Conservation (phyloP, 1,140 invertebrate species). For the Episyrphus balteatus region DNA sequence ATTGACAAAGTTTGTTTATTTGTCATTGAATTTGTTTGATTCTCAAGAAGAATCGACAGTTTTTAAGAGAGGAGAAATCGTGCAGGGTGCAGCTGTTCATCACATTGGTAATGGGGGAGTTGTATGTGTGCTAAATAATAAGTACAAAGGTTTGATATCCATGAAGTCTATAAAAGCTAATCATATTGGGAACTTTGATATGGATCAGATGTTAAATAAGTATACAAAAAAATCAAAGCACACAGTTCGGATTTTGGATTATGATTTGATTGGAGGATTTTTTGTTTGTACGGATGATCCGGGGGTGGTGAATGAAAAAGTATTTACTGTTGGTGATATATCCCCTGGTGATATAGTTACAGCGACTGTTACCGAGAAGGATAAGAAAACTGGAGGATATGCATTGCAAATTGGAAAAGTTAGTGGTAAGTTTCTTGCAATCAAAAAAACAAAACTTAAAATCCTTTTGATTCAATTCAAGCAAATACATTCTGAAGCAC, state of each 20-base stretch:
- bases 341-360: conserved; percentile 41
- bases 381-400: conserved; percentile 30
- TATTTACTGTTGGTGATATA: conserved; percentile 40
- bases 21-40: conserved; percentile 36
- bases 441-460: not conserved
- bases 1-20: conserved; percentile 51
- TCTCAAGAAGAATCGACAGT: conserved; percentile 9
- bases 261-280: conserved; percentile 43
- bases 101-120: conserved; percentile 41
- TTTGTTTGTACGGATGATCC: conserved; percentile 49
- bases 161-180: conserved; percentile 39
- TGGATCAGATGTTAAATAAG: conserved; percentile 32
- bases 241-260: conserved; percentile 45
- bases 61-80: conserved; percentile 40
- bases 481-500: too few relatives aligned
- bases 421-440: conserved; percentile 9
- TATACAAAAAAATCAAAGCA: conserved; percentile 42
- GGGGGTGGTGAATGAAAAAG: conserved; percentile 40
- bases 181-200: conserved; percentile 36
- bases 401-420: conserved; percentile 22
- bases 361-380: conserved; percentile 36
- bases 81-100: conserved; percentile 40
- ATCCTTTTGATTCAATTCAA: not conserved
- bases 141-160: conserved; percentile 44
- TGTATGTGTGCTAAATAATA: conserved; percentile 41